These are phyloP conservation scores for Oopsacas minuta DNA, from an alignment of 37 sponge, comb jelly and placozoan species.

Conservation along the genomic window DNA sequence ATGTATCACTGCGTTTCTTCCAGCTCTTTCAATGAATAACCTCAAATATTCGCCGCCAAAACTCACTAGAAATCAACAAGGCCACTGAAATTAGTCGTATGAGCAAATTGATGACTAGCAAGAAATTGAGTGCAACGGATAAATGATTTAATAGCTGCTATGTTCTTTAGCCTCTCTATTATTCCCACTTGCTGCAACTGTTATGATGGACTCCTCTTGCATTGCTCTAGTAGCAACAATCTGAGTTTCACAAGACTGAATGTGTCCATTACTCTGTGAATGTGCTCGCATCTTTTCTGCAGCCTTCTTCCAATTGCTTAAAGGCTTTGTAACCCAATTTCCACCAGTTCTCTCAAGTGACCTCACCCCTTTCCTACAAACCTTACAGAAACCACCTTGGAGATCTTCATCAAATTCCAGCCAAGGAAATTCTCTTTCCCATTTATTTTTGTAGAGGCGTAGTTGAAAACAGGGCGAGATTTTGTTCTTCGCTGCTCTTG, in stretches of 20 bases:
- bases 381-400: constrained; percentile 38
- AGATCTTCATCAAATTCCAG: constrained; percentile 27
- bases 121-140: constrained; percentile 50
- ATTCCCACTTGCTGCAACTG: constrained; percentile 32
- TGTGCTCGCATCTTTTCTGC: constrained; percentile 37
- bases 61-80: constrained; percentile 48
- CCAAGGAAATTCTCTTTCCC: constrained; percentile 29
- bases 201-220: constrained; percentile 32
- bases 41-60: constrained; percentile 43
- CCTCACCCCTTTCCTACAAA: constrained; percentile 26
- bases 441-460: not conserved
- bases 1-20: not conserved
- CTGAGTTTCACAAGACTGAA: not conserved
- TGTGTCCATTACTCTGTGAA: not conserved
- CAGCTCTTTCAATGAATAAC: constrained; percentile 29
- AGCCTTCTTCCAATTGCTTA: constrained; percentile 45
- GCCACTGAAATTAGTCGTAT: constrained; percentile 41
- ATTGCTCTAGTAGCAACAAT: constrained; percentile 15
- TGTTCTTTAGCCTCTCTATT: constrained; percentile 32
- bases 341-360: constrained; percentile 33
- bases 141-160: constrained; percentile 40
- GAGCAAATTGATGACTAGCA: constrained; percentile 34
- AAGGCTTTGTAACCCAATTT: constrained; percentile 35
- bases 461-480: not conserved
- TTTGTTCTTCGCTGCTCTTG: not conserved